phyloP scores from a whole-genome alignment of 2,888 invertebrate species.

The Phortica okadai region DNA sequence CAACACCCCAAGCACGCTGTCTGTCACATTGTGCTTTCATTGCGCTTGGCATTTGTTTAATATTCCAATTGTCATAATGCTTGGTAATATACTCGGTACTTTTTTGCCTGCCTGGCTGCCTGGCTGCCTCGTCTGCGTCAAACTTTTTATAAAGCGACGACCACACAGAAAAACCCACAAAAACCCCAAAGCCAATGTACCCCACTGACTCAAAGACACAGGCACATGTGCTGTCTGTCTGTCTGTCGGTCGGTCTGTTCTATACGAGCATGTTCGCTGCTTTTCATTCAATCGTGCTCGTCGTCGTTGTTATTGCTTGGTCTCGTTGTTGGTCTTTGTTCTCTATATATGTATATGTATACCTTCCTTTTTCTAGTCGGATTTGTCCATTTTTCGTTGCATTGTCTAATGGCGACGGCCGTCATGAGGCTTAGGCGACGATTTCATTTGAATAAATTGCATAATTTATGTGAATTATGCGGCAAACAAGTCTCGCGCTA shows the following conservation, averaged over 20 bases:
- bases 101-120: background rate
- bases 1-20: background rate
- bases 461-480: slow-evolving; percentile 72
- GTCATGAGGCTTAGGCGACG: slow-evolving; percentile 60
- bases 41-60: slow-evolving; percentile 33
- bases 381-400: slow-evolving; percentile 34
- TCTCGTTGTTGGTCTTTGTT: background rate
- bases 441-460: slow-evolving; percentile 64
- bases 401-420: slow-evolving; percentile 55
- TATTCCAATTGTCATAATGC: slow-evolving; percentile 57
- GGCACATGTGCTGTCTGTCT: background rate
- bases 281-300: background rate
- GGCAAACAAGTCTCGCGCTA: slow-evolving; percentile 51
- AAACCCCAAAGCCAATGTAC: background rate
- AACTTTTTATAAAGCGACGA: slow-evolving; percentile 3
- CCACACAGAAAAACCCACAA: background rate
- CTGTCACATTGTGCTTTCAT: background rate
- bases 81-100: slow-evolving; percentile 44
- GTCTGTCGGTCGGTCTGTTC: background rate
- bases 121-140: background rate
- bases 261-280: background rate
- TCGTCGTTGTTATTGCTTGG: background rate
- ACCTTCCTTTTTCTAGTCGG: background rate
- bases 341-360: background rate
- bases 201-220: too few relatives aligned